Evolutionary conservation across 1,140 invertebrate genomes (phyloP), one percentile per base, ranked within the genome.

Genomic region (Diachasma alloeum): DNA sequence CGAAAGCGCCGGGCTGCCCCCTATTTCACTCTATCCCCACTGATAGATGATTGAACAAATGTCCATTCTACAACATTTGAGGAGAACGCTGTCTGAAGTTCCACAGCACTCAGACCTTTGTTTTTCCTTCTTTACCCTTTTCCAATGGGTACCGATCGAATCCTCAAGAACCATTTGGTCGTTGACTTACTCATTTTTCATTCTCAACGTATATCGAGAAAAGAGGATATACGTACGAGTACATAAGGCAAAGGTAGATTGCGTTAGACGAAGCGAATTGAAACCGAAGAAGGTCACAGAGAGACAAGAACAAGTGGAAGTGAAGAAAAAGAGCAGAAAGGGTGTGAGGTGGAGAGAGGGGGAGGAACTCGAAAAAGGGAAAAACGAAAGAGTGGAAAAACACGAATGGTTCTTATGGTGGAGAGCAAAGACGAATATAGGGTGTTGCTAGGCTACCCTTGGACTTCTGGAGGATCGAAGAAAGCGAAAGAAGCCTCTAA

Each of bases 141-240:
- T 56, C 19, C n/a, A 56, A 8, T 6, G 5, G 19, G 4, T 19
- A 56, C 19, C 48, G 24, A 63, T 63, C 24, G 59, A 63, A 26
- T 63, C 59, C 59, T 26, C 19, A 63, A 63, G 19, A 3, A 63
- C 59, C 59, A 63, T 63, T 63, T 26, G 24, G 15, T 63, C 59
- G 59, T 63, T 63, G 59, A 63, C 59, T 63, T 63, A 63, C 59
- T 63, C 59, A 63, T 63, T 63, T 63, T 63, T 63, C 59, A 63
- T 63, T 63, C 59, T 15, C 59, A 63, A 63, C 59, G 19, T 63
- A 63, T 26, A 63, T 63, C 24, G 59, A 63, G 19, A 63, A 63
- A 31, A 63, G 24, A 63, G 59, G 24, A 63, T 63, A 15, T 63
- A 63, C 48, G 48, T 56, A 56, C 19, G 59, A 26, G 59, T 63